A percentile compares a stretch with the other conserved stretches of the same genome.
These are phyloP conservation scores for Eupithecia tripunctaria DNA, from an alignment of 2,888 invertebrate species.

Conservation along the genomic window DNA sequence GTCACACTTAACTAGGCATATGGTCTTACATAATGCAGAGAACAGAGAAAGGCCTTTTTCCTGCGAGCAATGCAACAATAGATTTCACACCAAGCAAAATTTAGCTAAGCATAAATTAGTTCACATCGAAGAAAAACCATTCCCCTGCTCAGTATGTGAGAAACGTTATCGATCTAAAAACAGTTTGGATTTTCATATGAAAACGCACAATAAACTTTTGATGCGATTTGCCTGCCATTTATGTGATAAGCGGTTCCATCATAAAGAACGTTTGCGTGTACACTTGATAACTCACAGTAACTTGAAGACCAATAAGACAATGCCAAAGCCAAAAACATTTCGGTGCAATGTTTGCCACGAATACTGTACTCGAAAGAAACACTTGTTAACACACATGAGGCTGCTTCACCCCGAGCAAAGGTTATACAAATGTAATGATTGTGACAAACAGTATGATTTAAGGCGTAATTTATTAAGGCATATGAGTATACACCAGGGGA, in stretches of 20 bases:
- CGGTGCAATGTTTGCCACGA: not conserved
- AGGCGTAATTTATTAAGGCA: not conserved
- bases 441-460: not conserved
- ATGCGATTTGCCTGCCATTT: not conserved
- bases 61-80: not conserved
- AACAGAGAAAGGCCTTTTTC: not conserved
- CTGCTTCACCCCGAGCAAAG: not conserved
- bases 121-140: not conserved
- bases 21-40: not conserved
- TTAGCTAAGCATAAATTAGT: not conserved
- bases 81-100: not conserved
- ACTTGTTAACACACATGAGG: not conserved
- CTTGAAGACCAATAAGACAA: too few species aligned
- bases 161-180: not conserved
- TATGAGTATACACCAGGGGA: not conserved
- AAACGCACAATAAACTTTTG: not conserved
- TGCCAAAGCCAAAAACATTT: not conserved
- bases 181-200: not conserved
- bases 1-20: not conserved
- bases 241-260: not conserved
- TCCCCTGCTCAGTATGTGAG: not conserved
- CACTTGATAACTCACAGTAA: not conserved
- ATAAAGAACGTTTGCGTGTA: not conserved
- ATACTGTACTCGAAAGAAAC: not conserved
- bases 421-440: not conserved